Percentiles rank a stretch among this genome's conserved stretches.
phyloP scores from a whole-genome alignment of 1,140 invertebrate species.

The Paracyclopina nana region DNA sequence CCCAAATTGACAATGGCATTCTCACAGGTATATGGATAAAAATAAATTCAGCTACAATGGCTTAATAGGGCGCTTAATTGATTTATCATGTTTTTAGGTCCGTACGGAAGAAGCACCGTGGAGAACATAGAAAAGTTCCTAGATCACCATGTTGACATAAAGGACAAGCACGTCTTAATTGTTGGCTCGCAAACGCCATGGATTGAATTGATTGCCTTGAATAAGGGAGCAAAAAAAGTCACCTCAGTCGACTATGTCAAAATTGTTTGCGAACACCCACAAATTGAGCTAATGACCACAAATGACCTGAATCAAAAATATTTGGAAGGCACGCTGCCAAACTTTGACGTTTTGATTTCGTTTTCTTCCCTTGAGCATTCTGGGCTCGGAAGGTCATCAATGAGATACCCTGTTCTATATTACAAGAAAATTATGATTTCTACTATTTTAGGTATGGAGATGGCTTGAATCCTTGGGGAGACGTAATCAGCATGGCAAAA shows the following conservation, averaged over 20 bases:
- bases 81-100: too few relatives aligned
- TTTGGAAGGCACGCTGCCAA: neutral
- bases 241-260: slow-evolving; percentile 9
- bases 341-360: neutral
- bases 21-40: too few relatives aligned
- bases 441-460: too few relatives aligned
- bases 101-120: neutral
- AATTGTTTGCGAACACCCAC: neutral
- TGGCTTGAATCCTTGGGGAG: slow-evolving; percentile 8
- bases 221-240: neutral
- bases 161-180: neutral
- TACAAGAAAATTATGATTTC: too few relatives aligned
- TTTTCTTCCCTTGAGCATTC: slow-evolving; percentile 9
- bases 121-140: neutral
- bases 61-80: too few relatives aligned
- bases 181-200: slow-evolving; percentile 5
- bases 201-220: neutral
- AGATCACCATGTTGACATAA: neutral
- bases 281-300: neutral
- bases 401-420: too few relatives aligned
- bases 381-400: neutral
- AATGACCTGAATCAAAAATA: neutral
- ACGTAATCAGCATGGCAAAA: neutral
- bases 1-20: too few relatives aligned
- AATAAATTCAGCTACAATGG: too few relatives aligned